These are phyloP conservation scores for Physeter macrocephalus DNA, from an alignment of 2,113 vertebrate genomes.

Conservation along the genomic window DNA sequence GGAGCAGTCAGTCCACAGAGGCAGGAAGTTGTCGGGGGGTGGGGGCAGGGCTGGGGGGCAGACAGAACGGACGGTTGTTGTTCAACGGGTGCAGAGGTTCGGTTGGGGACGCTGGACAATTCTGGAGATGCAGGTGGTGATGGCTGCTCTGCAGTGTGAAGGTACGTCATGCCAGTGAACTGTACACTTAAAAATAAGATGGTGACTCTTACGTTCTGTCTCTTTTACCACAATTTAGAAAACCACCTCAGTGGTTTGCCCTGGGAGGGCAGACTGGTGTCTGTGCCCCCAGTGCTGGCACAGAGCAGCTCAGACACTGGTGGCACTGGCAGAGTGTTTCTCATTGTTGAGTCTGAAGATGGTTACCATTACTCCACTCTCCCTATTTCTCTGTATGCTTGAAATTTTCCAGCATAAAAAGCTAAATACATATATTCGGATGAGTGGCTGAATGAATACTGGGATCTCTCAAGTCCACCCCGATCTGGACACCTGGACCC, in stretches of 20 bases:
- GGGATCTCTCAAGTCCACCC: background rate
- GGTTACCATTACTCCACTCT: fast-evolving
- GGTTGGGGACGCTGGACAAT: fast-evolving
- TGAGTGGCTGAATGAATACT: fast-evolving
- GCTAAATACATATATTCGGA: fast-evolving
- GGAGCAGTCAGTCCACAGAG: fast-evolving
- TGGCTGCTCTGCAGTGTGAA: fast-evolving
- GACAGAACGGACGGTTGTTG: fast-evolving
- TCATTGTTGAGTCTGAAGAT: fast-evolving
- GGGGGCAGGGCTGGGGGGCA: background rate
- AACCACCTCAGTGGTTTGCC: too few relatives aligned
- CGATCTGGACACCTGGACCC: fast-evolving
- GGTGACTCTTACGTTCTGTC: fast-evolving
- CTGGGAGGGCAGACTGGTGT: fast-evolving
- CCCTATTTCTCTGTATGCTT: too few relatives aligned
- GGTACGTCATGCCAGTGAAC: fast-evolving
- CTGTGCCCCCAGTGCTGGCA: too few relatives aligned
- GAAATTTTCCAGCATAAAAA: background rate
- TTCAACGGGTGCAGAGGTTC: background rate
- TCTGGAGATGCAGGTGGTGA: fast-evolving
- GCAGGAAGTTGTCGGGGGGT: background rate
- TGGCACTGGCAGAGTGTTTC: fast-evolving
- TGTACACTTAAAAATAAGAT: fast-evolving
- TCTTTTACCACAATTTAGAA: too few relatives aligned
- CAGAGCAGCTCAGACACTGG: fast-evolving